Evolutionary conservation across 1,140 invertebrate genomes (phyloP).

Genomic region (Hycleus cichorii): DNA sequence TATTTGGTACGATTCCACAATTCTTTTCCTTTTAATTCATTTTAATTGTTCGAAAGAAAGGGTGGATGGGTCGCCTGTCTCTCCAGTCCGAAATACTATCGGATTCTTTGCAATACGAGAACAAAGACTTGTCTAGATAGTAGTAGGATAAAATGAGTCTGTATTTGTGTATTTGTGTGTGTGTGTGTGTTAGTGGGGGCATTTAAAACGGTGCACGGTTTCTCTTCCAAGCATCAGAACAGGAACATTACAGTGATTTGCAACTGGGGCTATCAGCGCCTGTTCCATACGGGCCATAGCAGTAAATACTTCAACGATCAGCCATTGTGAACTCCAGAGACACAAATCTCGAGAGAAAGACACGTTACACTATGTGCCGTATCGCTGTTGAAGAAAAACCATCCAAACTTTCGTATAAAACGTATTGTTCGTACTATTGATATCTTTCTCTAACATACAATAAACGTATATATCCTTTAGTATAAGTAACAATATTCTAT

Average conservation of each 20-base stretch:
- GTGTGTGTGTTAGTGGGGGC: constrained; percentile 2
- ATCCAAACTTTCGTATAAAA: neutral
- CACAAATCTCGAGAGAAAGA: constrained; percentile 35
- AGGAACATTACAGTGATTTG: constrained; percentile 38
- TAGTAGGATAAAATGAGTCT: no score
- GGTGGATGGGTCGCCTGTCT: no score
- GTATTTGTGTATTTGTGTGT: neutral
- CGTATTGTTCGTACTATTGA: no score
- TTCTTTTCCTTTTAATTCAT: no score
- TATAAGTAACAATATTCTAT: constrained; percentile 6
- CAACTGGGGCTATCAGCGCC: constrained; percentile 35
- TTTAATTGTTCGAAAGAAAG: no score
- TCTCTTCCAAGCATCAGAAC: constrained; percentile 17
- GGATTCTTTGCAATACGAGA: no score
- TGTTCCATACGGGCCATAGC: constrained; percentile 30
- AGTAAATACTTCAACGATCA: constrained; percentile 37
- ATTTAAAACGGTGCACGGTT: constrained; percentile 11
- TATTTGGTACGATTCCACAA: no score
- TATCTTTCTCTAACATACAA: no score
- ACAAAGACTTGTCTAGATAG: no score
- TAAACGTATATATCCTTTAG: neutral
- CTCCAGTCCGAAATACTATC: no score
- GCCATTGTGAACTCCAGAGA: constrained; percentile 35
- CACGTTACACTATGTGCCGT: constrained; percentile 24
- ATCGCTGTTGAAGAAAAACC: constrained; percentile 14